Percentiles rank a stretch among this genome's conserved stretches.
phyloP scores from a whole-genome alignment of 2,888 invertebrate species.

The Leucania comma region DNA sequence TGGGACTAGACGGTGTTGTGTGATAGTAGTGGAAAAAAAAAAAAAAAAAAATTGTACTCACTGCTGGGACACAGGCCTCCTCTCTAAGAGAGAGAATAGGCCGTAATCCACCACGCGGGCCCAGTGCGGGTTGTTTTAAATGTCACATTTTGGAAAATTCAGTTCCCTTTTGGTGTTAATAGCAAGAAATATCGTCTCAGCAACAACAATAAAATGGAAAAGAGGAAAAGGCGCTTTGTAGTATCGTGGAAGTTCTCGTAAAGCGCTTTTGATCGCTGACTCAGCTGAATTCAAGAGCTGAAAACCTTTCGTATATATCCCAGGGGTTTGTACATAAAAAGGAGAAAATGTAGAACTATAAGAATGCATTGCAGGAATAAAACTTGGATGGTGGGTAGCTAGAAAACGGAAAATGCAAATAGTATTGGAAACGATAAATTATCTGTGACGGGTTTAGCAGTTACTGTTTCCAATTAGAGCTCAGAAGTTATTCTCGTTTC shows the following conservation, averaged over 20 bases:
- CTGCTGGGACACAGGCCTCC: no score
- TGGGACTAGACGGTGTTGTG: no score
- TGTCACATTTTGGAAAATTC: slow-evolving; percentile 8
- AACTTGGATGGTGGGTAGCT: background rate
- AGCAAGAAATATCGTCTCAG: slow-evolving; percentile 32
- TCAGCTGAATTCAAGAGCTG: slow-evolving; percentile 5
- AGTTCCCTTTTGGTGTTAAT: background rate
- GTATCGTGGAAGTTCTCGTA: background rate
- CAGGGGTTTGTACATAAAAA: background rate
- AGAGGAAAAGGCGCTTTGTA: slow-evolving; percentile 32
- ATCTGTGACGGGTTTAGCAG: background rate
- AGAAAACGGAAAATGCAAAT: background rate
- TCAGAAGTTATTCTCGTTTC: background rate
- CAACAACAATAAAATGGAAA: slow-evolving; percentile 1
- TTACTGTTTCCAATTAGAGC: background rate
- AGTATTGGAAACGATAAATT: background rate
- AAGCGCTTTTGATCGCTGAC: slow-evolving; percentile 22
- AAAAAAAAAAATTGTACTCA: no score
- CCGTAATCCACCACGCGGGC: no score
- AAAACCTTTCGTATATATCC: background rate
- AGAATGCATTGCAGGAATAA: background rate
- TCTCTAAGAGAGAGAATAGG: no score
- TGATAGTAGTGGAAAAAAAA: no score
- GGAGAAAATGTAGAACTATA: background rate
- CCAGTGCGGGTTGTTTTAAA: no score